A percentile compares a stretch with the other conserved stretches of the same genome.
phyloP scores from a whole-genome alignment of 2,113 vertebrate genomes.

The Petromus typicus region DNA sequence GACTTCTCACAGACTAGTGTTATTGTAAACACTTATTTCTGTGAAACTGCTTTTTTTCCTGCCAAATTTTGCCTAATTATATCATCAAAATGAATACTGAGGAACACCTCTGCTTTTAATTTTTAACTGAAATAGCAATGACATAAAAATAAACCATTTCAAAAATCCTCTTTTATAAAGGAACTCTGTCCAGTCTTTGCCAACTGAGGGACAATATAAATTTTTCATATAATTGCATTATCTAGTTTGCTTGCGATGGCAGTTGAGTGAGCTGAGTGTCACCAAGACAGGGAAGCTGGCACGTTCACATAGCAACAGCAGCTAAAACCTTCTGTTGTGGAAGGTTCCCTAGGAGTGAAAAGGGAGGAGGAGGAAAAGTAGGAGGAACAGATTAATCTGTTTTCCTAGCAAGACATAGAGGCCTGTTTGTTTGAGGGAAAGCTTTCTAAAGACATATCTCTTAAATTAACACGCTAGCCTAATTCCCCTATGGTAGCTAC shows the following conservation, averaged over 20 bases:
- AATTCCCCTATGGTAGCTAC: not conserved
- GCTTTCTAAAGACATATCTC: not conserved
- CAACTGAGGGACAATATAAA: conserved; percentile 18
- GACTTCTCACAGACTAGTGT: conserved; percentile 26
- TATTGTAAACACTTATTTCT: conserved; percentile 60
- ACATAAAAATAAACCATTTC: conserved; percentile 54
- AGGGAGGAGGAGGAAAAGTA: conserved; percentile 57
- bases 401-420: not conserved
- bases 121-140: conserved; percentile 2
- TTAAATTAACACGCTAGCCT: not conserved
- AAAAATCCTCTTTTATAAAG: conserved; percentile 43
- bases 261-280: conserved; percentile 52
- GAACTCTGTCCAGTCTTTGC: conserved; percentile 5
- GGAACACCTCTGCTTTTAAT: not conserved
- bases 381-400: not conserved
- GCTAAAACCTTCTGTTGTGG: conserved; percentile 74
- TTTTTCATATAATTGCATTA: conserved; percentile 47
- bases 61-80: conserved; percentile 39
- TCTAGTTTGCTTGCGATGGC: conserved; percentile 55
- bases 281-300: conserved; percentile 72
- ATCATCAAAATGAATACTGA: conserved; percentile 33
- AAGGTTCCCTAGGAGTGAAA: conserved; percentile 47
- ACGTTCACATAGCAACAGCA: conserved; percentile 77
- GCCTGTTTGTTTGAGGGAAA: not conserved
- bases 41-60: conserved; percentile 24